These are phyloP conservation scores for Xiphorhynchus elegans DNA, from an alignment of 2,113 vertebrate species.

Conservation along the genomic window DNA sequence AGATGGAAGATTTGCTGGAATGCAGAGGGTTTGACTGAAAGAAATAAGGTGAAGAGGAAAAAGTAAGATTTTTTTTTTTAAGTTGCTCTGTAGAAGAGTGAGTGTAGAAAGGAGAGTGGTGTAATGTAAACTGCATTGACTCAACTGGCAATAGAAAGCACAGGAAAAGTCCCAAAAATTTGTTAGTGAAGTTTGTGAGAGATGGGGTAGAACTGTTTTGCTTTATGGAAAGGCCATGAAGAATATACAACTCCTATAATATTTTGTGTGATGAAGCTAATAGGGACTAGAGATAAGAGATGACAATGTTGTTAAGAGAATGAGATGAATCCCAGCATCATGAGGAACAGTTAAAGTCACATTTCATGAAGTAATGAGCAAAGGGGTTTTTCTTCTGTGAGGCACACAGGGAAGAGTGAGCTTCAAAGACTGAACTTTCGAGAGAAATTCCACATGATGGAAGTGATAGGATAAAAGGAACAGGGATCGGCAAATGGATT, in stretches of 20 bases:
- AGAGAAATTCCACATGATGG: background rate
- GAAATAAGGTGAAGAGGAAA: background rate
- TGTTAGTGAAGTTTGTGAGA: background rate
- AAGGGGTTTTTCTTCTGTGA: background rate
- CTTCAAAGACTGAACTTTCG: background rate
- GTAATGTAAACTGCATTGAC: background rate
- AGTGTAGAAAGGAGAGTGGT: background rate
- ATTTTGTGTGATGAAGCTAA: background rate
- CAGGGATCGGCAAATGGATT: background rate
- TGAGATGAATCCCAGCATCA: background rate
- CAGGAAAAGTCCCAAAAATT: background rate
- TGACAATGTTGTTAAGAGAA: background rate
- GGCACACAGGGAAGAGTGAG: background rate
- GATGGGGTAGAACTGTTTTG: background rate
- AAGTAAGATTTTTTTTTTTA: background rate
- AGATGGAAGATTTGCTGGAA: background rate
- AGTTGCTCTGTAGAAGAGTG: background rate
- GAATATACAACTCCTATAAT: background rate
- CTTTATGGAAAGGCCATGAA: background rate
- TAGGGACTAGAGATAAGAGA: background rate
- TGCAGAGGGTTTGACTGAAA: background rate
- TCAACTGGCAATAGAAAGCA: background rate
- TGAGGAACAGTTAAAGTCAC: background rate
- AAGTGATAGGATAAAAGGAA: background rate
- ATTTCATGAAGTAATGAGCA: background rate